These are phyloP conservation scores for Encarsia formosa DNA, from an alignment of 2,888 invertebrate species.

Conservation along the genomic window DNA sequence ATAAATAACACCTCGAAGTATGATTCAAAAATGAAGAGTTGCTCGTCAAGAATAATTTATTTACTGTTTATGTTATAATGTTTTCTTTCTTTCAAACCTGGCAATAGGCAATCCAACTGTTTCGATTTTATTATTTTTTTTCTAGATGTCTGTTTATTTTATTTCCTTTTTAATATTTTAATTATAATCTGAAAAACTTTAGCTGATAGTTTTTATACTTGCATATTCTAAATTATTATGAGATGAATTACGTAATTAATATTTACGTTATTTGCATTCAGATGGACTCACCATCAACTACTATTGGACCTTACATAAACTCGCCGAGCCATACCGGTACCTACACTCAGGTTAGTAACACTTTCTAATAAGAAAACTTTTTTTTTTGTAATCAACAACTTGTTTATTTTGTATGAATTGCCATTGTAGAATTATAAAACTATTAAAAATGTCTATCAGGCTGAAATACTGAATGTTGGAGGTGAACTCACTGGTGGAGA, in stretches of 20 bases:
- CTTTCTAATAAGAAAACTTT: background rate
- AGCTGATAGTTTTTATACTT: slow-evolving; percentile 7
- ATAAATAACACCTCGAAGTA: no score
- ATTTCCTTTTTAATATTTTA: slow-evolving; percentile 14
- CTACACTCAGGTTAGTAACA: slow-evolving; percentile 46
- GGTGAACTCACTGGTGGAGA: slow-evolving; percentile 53
- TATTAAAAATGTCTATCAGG: slow-evolving; percentile 31
- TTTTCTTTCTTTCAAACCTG: slow-evolving; percentile 20
- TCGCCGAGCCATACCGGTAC: slow-evolving; percentile 50
- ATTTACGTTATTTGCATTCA: slow-evolving; percentile 34
- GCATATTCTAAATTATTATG: slow-evolving; percentile 2
- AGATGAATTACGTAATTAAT: background rate
- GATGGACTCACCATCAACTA: slow-evolving; percentile 55
- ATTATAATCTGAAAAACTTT: background rate
- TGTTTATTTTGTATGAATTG: background rate
- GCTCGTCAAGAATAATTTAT: no score
- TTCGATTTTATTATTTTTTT: slow-evolving; percentile 13
- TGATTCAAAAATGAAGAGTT: no score
- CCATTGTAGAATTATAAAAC: background rate
- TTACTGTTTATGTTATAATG: slow-evolving; percentile 2
- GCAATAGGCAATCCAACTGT: slow-evolving; percentile 10
- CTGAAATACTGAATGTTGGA: slow-evolving; percentile 51
- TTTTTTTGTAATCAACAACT: no score
- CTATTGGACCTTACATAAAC: slow-evolving; percentile 48
- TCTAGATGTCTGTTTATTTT: slow-evolving; percentile 24